Conservation (phyloP, 2,888 invertebrate species). For the Mythimna loreyi region DNA sequence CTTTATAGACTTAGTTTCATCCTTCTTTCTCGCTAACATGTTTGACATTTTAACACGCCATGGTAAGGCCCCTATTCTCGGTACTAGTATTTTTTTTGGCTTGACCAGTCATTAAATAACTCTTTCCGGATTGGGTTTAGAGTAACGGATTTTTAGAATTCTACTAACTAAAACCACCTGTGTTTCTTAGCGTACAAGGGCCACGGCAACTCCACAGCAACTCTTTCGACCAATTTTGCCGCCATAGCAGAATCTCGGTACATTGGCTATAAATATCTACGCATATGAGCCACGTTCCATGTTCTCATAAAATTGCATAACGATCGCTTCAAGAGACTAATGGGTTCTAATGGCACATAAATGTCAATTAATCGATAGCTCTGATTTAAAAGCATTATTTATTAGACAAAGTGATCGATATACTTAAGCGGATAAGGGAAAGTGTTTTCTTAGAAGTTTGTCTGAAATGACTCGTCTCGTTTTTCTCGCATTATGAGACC, state of each 20-base stretch:
- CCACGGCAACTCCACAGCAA: too few relatives aligned
- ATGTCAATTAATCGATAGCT: not conserved
- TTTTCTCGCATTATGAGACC: too few relatives aligned
- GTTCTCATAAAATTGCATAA: not conserved
- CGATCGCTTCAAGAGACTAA: constrained; percentile 1
- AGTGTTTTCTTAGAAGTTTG: not conserved
- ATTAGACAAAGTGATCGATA: not conserved
- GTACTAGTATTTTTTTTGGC: not conserved
- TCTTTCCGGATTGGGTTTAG: too few relatives aligned
- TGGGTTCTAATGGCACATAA: constrained; percentile 22
- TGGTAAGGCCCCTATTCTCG: too few relatives aligned
- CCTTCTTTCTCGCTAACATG: too few relatives aligned
- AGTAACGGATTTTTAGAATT: too few relatives aligned
- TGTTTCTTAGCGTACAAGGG: too few relatives aligned
- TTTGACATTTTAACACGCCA: too few relatives aligned
- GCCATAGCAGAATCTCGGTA: not conserved
- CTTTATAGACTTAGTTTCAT: too few relatives aligned
- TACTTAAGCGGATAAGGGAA: not conserved
- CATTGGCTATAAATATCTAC: not conserved
- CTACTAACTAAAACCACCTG: too few relatives aligned
- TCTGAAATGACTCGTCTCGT: too few relatives aligned
- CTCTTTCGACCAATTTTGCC: too few relatives aligned
- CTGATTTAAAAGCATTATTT: not conserved
- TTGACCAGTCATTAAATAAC: not conserved
- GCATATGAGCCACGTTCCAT: not conserved